Evolutionary conservation across 2,113 vertebrate genomes (phyloP).

Genomic region (Illadopsis cleaveri): DNA sequence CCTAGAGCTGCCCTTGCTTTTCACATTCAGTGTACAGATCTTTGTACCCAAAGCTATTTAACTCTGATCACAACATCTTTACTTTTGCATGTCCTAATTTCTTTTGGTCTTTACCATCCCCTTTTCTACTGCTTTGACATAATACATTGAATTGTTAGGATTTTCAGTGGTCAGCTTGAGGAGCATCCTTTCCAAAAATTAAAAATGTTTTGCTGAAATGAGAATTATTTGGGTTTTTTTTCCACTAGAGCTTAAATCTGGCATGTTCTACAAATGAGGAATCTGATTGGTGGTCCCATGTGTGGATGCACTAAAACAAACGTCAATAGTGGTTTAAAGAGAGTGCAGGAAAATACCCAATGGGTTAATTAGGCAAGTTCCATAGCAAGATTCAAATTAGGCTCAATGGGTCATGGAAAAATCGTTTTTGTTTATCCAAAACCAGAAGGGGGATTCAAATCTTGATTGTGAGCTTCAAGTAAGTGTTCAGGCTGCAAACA

Average conservation of each 20-base stretch:
- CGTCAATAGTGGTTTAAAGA: slow-evolving; percentile 15
- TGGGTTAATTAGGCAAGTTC: slow-evolving; percentile 39
- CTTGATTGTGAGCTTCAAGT: neutral
- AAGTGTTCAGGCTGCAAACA: neutral
- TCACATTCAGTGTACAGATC: no score
- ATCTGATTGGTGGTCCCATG: neutral
- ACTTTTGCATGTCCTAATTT: neutral
- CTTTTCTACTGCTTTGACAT: neutral
- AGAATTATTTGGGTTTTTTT: neutral
- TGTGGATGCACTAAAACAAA: neutral
- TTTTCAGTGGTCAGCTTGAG: neutral
- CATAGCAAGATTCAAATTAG: neutral
- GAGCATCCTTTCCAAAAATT: neutral
- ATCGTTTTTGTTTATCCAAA: neutral
- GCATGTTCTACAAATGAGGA: neutral
- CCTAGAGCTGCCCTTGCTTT: neutral
- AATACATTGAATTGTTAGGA: neutral
- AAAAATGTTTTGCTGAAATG: neutral
- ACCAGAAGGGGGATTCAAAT: slow-evolving; percentile 3
- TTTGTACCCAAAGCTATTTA: neutral
- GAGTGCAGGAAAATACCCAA: slow-evolving; percentile 19
- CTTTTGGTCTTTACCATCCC: neutral
- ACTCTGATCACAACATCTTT: neutral
- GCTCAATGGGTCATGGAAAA: neutral
- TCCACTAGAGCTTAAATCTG: neutral